A percentile compares a stretch with the other conserved stretches of the same genome.
Conservation (phyloP, 2,888 invertebrate genomes). For the Blastobasis adustella region DNA sequence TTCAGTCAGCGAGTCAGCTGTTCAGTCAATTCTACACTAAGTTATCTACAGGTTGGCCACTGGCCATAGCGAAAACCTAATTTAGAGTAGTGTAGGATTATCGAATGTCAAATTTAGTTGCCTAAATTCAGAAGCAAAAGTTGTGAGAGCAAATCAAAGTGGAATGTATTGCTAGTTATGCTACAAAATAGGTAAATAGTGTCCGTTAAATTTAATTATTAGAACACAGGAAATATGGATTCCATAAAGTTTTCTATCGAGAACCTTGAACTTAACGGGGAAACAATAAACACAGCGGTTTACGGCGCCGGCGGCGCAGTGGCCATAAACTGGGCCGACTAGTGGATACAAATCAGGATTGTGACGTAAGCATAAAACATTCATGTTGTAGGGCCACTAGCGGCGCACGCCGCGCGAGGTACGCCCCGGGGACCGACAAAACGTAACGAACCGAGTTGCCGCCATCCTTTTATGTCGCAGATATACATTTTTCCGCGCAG, state of each 20-base stretch:
- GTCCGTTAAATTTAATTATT: not conserved
- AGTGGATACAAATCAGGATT: slow-evolving; percentile 65
- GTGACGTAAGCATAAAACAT: slow-evolving; percentile 64
- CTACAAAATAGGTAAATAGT: not conserved
- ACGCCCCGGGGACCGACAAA: slow-evolving; percentile 64
- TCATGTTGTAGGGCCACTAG: slow-evolving; percentile 46
- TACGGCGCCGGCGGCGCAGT: slow-evolving; percentile 41
- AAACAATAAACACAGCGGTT: slow-evolving; percentile 52
- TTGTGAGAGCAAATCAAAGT: no score
- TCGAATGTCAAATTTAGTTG: no score
- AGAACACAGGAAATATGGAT: no score
- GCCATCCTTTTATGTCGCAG: slow-evolving; percentile 59
- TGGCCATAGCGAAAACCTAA: no score
- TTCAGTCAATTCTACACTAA: no score
- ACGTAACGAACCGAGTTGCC: slow-evolving; percentile 65
- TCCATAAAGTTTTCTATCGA: no score
- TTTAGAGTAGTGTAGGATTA: no score
- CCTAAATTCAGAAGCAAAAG: no score
- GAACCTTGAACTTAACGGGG: slow-evolving; percentile 37
- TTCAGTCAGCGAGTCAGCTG: no score
- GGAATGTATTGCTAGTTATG: not conserved
- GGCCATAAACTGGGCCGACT: slow-evolving; percentile 44
- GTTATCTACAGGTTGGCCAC: no score
- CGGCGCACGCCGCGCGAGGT: slow-evolving; percentile 36
- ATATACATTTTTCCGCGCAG: slow-evolving; percentile 56